Conservation (phyloP, 2,797 vertebrate species). For the Distichodus sexfasciatus region DNA sequence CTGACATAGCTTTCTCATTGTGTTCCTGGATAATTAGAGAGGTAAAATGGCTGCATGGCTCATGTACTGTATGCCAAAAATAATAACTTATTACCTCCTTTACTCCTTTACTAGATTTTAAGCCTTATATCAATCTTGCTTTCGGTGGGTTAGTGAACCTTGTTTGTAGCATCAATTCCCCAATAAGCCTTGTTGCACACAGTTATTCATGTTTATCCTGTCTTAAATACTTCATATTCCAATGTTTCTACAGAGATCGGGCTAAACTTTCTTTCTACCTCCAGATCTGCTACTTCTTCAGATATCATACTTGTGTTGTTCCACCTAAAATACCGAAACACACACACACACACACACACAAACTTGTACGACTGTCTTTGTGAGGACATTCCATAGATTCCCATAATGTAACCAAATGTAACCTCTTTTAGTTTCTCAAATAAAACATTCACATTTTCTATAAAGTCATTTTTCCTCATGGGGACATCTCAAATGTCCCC, state of each 20-base stretch:
- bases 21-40: slow-evolving; percentile 22
- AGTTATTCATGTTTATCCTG: not conserved
- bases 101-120: slow-evolving; percentile 5
- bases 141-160: not conserved
- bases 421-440: no score
- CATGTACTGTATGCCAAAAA: slow-evolving; percentile 11
- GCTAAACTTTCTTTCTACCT: no score
- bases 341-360: no score
- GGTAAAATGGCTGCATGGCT: slow-evolving; percentile 9
- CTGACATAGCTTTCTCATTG: slow-evolving; percentile 13
- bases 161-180: not conserved
- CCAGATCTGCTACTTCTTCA: no score
- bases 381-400: no score
- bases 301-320: no score
- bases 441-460: no score
- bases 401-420: no score
- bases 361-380: no score
- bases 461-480: no score
- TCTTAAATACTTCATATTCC: not conserved
- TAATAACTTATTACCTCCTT: slow-evolving; percentile 38
- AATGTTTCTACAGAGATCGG: not conserved
- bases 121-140: slow-evolving; percentile 13
- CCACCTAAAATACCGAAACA: no score
- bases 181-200: not conserved
- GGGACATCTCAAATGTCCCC: no score